Base-by-base conservation (phyloP, 2,797 vertebrate genomes). In the Pangasius larnaudii region DNA sequence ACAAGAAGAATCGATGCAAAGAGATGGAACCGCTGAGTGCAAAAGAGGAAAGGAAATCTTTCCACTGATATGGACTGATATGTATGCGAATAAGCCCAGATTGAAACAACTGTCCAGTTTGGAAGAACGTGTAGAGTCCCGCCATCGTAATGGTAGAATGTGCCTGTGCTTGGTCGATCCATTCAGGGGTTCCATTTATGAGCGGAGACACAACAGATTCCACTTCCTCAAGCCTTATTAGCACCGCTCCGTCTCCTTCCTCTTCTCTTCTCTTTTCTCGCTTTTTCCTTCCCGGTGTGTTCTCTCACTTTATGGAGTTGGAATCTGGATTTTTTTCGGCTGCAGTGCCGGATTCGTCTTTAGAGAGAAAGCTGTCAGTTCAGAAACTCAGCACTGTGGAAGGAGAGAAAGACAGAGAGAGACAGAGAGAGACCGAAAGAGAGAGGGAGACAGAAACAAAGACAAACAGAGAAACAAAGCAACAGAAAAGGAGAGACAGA, bases 311-410 rank as follows among this genome's bases (percentile, higher is more conserved):
- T 93, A 92, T 90, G 86, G 87, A 85, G 87, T 84, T 87, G 90
- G 86, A 88, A 87, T 92, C 91, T 88, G 91, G 90, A 92, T 83
- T 30, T 83, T 33, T 83, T 83, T 65, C 11, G 61, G 61, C 81
- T 92, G 91, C 90, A 88, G 92, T 87, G 67, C 85, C 80, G 89
- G 88, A 87, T 86, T 89, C 90, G 91, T 93, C 93, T 93, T 92
- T 87, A 89, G 89, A 81, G 92, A 89, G 87, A 93, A 91, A 89
- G 79, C 83, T 83, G 88, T 83, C 85, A 88, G 75, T 77, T 95
- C 95, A 96, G 95, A 96, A 96, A 95, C 96, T 96, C 93, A 96
- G 94, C 94, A 96, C 96, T 96, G 94, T 86, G 94, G 94, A 80
- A 85, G 90, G 90, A 90, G 84, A 36, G 86, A 63, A 3, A 85